phyloP scores from a whole-genome alignment of 2,113 vertebrate genomes.

The Zosterops lateralis region DNA sequence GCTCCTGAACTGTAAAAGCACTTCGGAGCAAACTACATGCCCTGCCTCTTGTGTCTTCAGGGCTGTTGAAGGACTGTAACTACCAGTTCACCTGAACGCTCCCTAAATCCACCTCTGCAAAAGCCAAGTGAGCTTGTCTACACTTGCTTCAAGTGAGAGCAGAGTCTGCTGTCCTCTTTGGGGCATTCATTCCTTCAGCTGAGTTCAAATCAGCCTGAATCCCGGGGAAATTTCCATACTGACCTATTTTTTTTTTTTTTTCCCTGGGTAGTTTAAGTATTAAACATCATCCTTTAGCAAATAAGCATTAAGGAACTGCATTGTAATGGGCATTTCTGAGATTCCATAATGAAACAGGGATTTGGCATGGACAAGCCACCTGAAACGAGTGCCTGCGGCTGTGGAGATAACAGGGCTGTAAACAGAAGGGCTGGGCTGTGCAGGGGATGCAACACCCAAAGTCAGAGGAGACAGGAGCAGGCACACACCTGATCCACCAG shows the following conservation, averaged over 20 bases:
- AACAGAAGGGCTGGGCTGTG: slow-evolving; percentile 10
- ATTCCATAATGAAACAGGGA: slow-evolving; percentile 44
- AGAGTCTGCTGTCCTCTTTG: not conserved
- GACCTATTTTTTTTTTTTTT: not conserved
- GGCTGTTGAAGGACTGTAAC: not conserved
- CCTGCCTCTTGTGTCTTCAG: not conserved
- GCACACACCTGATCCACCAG: not conserved
- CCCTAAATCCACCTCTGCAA: not conserved
- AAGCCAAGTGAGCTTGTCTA: not conserved
- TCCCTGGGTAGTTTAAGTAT: not conserved
- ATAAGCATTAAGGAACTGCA: slow-evolving; percentile 36
- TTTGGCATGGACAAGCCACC: slow-evolving; percentile 17
- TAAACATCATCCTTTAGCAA: slow-evolving; percentile 37
- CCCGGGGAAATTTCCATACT: slow-evolving; percentile 17
- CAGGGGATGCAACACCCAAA: not conserved
- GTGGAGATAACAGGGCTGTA: slow-evolving; percentile 45
- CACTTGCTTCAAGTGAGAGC: not conserved
- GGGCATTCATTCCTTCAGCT: not conserved
- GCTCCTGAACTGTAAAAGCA: not conserved
- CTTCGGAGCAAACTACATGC: not conserved
- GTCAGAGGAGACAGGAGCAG: not conserved
- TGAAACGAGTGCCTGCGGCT: not conserved
- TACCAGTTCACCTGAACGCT: not conserved
- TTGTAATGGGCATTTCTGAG: slow-evolving; percentile 56
- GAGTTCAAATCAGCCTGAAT: not conserved